phyloP scores from a whole-genome alignment of 2,113 vertebrate genomes.

The Harpagus bidentatus region DNA sequence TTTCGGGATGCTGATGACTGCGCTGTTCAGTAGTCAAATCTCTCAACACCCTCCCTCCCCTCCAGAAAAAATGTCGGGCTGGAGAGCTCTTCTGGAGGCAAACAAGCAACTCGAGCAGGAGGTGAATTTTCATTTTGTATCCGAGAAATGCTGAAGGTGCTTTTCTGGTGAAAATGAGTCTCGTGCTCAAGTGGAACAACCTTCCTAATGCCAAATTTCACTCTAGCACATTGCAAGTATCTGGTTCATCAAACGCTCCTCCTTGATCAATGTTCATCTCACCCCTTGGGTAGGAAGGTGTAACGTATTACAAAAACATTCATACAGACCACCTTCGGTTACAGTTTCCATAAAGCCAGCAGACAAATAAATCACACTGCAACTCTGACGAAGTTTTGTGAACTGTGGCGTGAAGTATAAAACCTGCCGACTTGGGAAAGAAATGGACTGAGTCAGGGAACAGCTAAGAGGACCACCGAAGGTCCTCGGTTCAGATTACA shows the following conservation, averaged over 20 bases:
- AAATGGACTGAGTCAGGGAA: neutral
- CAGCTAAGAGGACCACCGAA: neutral
- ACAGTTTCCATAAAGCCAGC: neutral
- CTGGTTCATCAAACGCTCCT: neutral
- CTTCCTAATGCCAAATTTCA: neutral
- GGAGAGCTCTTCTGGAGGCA: slow-evolving; percentile 22
- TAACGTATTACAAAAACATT: neutral
- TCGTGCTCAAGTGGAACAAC: neutral
- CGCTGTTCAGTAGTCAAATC: slow-evolving; percentile 3
- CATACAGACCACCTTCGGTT: neutral
- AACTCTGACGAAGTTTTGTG: neutral
- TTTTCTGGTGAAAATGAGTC: slow-evolving; percentile 8
- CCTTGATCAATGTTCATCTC: neutral
- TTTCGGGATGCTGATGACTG: slow-evolving; percentile 19
- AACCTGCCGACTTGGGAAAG: neutral
- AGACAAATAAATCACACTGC: neutral
- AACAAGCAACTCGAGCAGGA: neutral
- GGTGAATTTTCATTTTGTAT: neutral
- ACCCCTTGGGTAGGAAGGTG: neutral
- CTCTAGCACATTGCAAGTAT: neutral
- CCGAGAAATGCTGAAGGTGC: slow-evolving; percentile 14
- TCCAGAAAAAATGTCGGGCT: slow-evolving; percentile 21
- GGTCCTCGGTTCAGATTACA: neutral
- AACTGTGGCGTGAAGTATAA: neutral
- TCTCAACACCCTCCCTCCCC: slow-evolving; percentile 18